Percentiles rank a stretch among this genome's conserved stretches.
Evolutionary conservation across 1,140 invertebrate genomes (phyloP).

Genomic region (Bacillus rossius): DNA sequence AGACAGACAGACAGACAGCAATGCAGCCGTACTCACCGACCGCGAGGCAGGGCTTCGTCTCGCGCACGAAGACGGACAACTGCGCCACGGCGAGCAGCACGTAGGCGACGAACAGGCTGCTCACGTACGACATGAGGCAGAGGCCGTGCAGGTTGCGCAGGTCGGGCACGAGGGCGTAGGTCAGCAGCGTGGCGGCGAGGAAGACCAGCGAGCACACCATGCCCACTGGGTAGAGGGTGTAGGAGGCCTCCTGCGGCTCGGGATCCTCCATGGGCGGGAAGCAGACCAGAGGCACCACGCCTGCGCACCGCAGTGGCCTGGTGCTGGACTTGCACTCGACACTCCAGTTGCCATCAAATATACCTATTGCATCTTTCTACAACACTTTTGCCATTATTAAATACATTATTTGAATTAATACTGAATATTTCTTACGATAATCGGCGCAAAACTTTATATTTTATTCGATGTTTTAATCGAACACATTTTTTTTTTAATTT

Average conservation of each 20-base stretch:
- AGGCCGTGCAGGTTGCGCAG: conserved; percentile 65
- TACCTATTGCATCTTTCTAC: too few relatives aligned
- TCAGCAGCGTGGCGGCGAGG: conserved; percentile 59
- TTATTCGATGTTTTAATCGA: too few relatives aligned
- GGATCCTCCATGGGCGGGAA: background rate
- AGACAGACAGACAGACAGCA: background rate
- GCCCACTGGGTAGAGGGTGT: conserved; percentile 33
- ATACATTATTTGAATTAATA: too few relatives aligned
- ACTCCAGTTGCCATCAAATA: too few relatives aligned
- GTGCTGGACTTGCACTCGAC: too few relatives aligned
- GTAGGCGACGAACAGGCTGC: conserved; percentile 56
- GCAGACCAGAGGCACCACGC: background rate
- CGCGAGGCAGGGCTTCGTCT: conserved; percentile 39
- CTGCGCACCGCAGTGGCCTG: too few relatives aligned
- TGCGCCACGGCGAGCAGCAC: conserved; percentile 50
- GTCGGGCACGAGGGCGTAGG: conserved; percentile 64
- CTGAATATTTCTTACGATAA: too few relatives aligned
- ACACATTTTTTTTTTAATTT: too few relatives aligned
- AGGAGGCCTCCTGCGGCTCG: background rate
- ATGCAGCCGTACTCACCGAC: conserved; percentile 7
- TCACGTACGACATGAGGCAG: conserved; percentile 65
- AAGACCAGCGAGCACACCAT: conserved; percentile 66
- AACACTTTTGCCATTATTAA: too few relatives aligned
- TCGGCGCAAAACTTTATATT: too few relatives aligned
- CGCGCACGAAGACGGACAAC: conserved; percentile 38